Evolutionary conservation across 2,888 invertebrate species (phyloP).

Genomic region (Sarcophaga carnaria): DNA sequence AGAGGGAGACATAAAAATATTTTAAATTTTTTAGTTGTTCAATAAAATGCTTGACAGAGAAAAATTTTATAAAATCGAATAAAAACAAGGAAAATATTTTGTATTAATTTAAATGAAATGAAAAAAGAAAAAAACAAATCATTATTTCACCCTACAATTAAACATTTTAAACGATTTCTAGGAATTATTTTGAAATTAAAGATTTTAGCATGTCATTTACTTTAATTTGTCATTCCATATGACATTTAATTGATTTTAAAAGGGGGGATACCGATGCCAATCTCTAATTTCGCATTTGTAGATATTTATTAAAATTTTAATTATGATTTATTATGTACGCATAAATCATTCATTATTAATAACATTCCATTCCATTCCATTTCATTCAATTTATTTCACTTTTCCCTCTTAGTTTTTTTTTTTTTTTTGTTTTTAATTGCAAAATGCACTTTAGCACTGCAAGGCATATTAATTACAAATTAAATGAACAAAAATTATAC

Average conservation of each 20-base stretch:
- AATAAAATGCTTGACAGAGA: background rate
- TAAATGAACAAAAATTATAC: too few species aligned
- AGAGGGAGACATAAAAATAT: background rate
- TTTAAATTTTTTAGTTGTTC: background rate
- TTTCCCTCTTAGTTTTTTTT: too few species aligned
- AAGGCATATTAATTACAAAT: too few species aligned
- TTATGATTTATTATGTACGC: constrained; percentile 1
- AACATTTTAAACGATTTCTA: too few species aligned
- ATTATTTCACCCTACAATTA: too few species aligned
- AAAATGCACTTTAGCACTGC: too few species aligned
- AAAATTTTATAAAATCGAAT: background rate
- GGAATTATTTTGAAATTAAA: background rate
- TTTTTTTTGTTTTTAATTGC: too few species aligned
- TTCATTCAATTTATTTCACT: background rate
- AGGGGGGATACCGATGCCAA: background rate
- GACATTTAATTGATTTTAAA: background rate
- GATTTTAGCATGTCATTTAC: background rate
- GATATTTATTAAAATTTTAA: constrained; percentile 12
- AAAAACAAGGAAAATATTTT: background rate
- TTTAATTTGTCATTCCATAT: background rate
- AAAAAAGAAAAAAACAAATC: background rate
- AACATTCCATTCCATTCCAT: background rate
- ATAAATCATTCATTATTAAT: constrained; percentile 9
- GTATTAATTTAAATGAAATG: background rate
- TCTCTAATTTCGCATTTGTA: background rate